These are phyloP conservation scores for Drosophila leontia DNA, from an alignment of 1,140 invertebrate species.

Conservation along the genomic window DNA sequence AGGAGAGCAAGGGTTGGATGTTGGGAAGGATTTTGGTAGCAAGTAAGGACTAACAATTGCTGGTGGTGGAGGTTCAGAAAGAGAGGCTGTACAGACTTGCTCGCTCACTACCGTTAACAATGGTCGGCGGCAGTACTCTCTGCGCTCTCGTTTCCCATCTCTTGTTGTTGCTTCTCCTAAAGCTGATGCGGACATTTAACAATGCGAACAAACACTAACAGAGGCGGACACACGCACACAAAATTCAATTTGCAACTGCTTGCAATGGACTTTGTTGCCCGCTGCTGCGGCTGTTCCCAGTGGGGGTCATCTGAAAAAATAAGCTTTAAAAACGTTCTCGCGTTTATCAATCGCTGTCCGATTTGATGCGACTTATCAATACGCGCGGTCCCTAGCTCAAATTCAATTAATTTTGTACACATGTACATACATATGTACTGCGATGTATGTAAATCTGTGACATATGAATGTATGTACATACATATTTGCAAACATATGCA, in stretches of 20 bases:
- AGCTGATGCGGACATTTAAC: conserved; percentile 63
- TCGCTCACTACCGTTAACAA: conserved; percentile 54
- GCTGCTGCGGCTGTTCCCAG: conserved; percentile 40
- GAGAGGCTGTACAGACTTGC: conserved; percentile 10
- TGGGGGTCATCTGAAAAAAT: conserved; percentile 71
- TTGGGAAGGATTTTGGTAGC: conserved; percentile 22
- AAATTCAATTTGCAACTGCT: conserved; percentile 71
- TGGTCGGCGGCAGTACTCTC: conserved; percentile 19
- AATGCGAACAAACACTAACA: conserved; percentile 72
- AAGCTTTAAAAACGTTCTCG: conserved; percentile 42
- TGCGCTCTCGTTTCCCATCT: conserved; percentile 29
- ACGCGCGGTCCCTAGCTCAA: conserved; percentile 11
- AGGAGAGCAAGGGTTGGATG: conserved; percentile 44
- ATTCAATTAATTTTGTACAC: conserved; percentile 19
- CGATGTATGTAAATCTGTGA: conserved; percentile 22
- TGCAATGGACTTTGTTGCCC: conserved; percentile 75
- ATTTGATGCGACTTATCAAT: conserved; percentile 43
- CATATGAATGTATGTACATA: not conserved
- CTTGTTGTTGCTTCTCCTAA: conserved; percentile 14
- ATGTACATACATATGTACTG: not conserved
- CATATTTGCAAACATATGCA: too few relatives aligned
- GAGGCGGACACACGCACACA: conserved; percentile 21
- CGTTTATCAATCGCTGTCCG: conserved; percentile 66
- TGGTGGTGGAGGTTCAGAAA: conserved; percentile 1
- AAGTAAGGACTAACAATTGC: conserved; percentile 8